Evolutionary conservation across 2,888 invertebrate genomes (phyloP).

Genomic region (Euzophera pinguis): DNA sequence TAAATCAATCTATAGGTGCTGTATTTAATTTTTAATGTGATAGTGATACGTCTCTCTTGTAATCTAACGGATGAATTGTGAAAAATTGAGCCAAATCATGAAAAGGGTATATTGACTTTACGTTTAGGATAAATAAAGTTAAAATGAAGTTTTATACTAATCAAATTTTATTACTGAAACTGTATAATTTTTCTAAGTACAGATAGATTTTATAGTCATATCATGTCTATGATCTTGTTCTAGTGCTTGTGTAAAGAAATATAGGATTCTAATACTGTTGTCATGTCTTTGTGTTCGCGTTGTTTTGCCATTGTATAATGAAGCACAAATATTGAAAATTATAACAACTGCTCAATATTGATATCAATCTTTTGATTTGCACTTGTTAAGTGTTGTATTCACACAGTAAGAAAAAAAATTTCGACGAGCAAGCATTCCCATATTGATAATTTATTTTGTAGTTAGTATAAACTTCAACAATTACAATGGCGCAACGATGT

Average conservation of each 20-base stretch:
- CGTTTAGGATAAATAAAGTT: constrained; percentile 69
- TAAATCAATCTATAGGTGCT: constrained; percentile 74
- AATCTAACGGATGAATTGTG: constrained; percentile 60
- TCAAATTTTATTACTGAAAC: constrained; percentile 68
- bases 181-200: constrained; percentile 72
- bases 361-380: neutral
- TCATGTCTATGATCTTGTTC: constrained; percentile 60
- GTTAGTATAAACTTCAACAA: neutral
- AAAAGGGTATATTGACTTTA: constrained; percentile 74
- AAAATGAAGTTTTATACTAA: constrained; percentile 70
- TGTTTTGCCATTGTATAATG: constrained; percentile 22
- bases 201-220: constrained; percentile 68
- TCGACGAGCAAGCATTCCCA: no score
- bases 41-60: constrained; percentile 67
- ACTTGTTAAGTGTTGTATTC: neutral
- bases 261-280: constrained; percentile 45
- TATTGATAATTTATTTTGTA: no score
- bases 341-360: neutral
- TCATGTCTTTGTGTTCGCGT: constrained; percentile 29
- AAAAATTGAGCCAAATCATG: constrained; percentile 73
- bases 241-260: constrained; percentile 52
- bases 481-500: constrained; percentile 25
- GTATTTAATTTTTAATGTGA: constrained; percentile 73
- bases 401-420: no score
- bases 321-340: constrained; percentile 36